phyloP scores from a whole-genome alignment of 2,113 vertebrate genomes.

The Antechinus stuartii region DNA sequence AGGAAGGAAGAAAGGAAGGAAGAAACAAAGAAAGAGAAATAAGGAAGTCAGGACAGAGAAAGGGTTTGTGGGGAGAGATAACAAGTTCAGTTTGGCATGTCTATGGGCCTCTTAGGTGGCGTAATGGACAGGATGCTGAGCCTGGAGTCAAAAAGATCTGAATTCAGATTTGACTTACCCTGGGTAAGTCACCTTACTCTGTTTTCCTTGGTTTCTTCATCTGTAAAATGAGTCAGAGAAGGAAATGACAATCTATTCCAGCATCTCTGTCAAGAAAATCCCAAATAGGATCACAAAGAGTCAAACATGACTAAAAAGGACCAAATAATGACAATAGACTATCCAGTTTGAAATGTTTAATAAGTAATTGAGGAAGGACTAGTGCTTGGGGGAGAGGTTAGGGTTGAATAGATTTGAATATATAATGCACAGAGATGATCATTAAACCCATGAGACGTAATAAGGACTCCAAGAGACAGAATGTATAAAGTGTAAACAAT shows the following conservation, averaged over 20 bases:
- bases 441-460: neutral
- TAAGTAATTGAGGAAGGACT: neutral
- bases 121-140: no score
- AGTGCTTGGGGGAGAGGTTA: neutral
- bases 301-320: neutral
- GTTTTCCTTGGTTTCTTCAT: neutral
- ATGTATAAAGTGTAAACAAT: neutral
- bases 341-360: neutral
- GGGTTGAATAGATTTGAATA: neutral
- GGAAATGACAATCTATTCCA: neutral
- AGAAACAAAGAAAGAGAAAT: neutral
- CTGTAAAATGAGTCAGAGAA: neutral
- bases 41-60: neutral
- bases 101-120: neutral
- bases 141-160: no score
- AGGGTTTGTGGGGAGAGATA: neutral
- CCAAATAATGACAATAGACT: neutral
- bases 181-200: neutral
- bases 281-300: neutral
- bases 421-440: neutral
- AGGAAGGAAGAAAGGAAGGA: no score
- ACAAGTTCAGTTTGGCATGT: neutral
- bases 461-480: neutral
- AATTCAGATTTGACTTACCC: no score
- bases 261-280: neutral